These are phyloP conservation scores for Pomatorhinus ruficollis DNA, from an alignment of 2,113 vertebrate genomes.

Conservation along the genomic window DNA sequence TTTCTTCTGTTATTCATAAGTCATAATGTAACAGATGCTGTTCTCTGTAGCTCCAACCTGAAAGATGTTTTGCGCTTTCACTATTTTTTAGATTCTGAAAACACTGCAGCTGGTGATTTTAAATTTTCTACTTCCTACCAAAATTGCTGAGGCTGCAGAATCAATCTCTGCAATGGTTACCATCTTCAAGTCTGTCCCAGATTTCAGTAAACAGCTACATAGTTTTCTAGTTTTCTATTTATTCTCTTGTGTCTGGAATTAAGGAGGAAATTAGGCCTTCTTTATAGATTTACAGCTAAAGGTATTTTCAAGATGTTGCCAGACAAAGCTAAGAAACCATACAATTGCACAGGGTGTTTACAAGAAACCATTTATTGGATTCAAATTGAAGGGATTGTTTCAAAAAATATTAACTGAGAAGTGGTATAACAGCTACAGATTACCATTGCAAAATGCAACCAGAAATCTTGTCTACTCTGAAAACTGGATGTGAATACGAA, in stretches of 20 bases:
- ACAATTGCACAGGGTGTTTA: not conserved
- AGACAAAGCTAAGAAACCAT: not conserved
- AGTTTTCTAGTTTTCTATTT: not conserved
- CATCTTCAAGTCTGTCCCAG: not conserved
- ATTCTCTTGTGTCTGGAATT: not conserved
- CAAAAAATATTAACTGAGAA: not conserved
- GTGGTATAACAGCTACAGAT: not conserved
- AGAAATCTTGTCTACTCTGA: not conserved
- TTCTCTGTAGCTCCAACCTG: not conserved
- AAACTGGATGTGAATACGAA: not conserved
- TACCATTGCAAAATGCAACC: not conserved
- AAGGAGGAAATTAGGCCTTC: not conserved
- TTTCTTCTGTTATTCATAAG: not conserved
- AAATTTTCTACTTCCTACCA: not conserved
- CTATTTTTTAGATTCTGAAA: slow-evolving; percentile 17
- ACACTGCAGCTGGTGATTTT: not conserved
- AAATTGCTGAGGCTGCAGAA: slow-evolving; percentile 12
- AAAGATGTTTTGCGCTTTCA: not conserved
- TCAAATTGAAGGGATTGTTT: not conserved
- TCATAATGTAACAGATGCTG: not conserved
- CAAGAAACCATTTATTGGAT: not conserved
- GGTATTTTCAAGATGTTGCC: not conserved
- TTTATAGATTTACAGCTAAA: not conserved
- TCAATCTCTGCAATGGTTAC: not conserved
- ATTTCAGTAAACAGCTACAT: not conserved